Conservation (phyloP, 2,113 vertebrate species). For the Calyptommatus sinebrachiatus region DNA sequence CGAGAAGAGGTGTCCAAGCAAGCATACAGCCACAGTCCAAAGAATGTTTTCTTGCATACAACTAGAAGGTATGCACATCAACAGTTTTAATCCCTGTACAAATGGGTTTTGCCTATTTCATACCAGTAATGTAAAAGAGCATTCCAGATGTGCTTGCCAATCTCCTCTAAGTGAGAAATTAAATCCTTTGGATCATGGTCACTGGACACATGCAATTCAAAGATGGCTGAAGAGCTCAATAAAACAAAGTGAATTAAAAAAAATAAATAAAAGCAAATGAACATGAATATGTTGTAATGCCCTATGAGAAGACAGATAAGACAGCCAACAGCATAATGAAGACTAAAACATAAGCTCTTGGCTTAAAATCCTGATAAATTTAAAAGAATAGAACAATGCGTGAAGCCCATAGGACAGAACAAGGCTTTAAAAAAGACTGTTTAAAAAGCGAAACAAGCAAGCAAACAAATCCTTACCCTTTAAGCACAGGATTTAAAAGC, state of each 20-base stretch:
- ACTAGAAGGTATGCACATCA: background rate
- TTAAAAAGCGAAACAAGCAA: background rate
- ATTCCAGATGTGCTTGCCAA: background rate
- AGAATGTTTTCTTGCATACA: background rate
- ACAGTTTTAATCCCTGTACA: background rate
- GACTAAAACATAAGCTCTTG: background rate
- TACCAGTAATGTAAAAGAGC: background rate
- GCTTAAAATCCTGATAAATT: background rate
- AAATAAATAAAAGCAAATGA: background rate
- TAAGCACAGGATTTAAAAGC: background rate
- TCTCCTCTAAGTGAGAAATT: background rate
- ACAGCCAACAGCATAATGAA: background rate
- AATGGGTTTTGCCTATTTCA: background rate
- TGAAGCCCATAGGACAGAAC: background rate
- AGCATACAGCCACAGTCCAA: background rate
- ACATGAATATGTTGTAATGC: background rate
- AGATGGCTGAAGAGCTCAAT: background rate
- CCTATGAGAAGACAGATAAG: background rate
- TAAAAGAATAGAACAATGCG: background rate
- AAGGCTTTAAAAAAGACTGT: background rate
- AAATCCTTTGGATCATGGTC: background rate
- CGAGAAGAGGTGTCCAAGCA: background rate
- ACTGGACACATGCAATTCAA: background rate
- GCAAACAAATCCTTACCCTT: background rate
- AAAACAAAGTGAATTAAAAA: background rate